phyloP scores from a whole-genome alignment of 2,797 vertebrate genomes.

The Podargus strigoides region DNA sequence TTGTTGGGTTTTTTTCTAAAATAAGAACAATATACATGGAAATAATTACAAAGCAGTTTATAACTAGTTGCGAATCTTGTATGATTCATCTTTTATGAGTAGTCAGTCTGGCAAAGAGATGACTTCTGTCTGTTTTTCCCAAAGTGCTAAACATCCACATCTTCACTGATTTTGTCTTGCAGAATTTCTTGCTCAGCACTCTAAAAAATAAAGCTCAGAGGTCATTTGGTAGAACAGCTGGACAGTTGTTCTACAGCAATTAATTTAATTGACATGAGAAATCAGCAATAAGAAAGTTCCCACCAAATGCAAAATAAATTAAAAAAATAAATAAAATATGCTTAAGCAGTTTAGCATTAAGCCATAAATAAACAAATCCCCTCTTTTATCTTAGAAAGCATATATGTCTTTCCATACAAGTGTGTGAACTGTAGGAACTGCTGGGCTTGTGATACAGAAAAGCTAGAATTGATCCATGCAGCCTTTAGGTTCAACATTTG shows the following conservation, averaged over 20 bases:
- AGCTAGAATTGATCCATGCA: rapidly evolving
- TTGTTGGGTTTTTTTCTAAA: neutral
- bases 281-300: neutral
- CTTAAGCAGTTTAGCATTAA: neutral
- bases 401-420: neutral
- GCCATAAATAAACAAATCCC: too few relatives aligned
- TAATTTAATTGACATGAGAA: neutral
- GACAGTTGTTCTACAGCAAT: neutral
- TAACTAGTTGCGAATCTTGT: neutral
- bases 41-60: neutral
- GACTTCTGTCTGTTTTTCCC: neutral
- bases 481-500: neutral
- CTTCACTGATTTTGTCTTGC: neutral
- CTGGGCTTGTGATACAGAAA: neutral
- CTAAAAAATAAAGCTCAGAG: neutral
- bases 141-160: neutral
- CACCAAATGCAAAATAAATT: neutral
- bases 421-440: neutral
- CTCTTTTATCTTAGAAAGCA: neutral
- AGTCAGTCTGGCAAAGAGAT: neutral
- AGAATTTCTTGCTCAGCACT: neutral
- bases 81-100: neutral
- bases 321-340: neutral
- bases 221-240: neutral
- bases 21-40: neutral